Conservation (phyloP, 2,113 vertebrate genomes). For the Syngnathoides biaculeatus region DNA sequence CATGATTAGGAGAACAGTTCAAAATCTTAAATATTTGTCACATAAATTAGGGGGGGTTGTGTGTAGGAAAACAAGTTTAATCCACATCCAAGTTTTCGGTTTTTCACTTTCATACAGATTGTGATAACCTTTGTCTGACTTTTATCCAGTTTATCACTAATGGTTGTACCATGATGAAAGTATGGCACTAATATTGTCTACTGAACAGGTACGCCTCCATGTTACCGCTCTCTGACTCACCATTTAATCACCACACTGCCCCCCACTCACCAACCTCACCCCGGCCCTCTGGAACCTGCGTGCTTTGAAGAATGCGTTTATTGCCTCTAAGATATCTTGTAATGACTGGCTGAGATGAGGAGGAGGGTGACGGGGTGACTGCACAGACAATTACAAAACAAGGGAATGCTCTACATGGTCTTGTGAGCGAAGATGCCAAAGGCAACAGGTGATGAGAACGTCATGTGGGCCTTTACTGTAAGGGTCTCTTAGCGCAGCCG, state of each 20-base stretch:
- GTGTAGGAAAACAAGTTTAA: too few relatives aligned
- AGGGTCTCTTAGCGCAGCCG: not conserved
- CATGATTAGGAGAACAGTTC: too few relatives aligned
- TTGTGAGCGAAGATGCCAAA: conserved; percentile 16
- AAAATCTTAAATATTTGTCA: too few relatives aligned
- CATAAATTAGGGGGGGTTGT: too few relatives aligned
- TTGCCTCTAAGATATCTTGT: conserved; percentile 42
- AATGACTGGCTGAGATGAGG: conserved; percentile 35
- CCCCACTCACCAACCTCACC: conserved; percentile 6
- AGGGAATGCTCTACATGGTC: conserved; percentile 47
- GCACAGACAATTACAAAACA: conserved; percentile 51
- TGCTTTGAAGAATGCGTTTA: conserved; percentile 33
- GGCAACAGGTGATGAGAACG: conserved; percentile 39
- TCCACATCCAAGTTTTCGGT: too few relatives aligned
- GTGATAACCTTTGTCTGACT: too few relatives aligned
- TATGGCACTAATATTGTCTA: conserved; percentile 25
- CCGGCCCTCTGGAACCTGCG: conserved; percentile 15
- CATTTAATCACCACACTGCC: conserved; percentile 27
- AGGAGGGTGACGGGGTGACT: conserved; percentile 45
- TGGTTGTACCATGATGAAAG: not conserved
- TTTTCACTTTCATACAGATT: too few relatives aligned
- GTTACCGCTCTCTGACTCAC: conserved; percentile 51
- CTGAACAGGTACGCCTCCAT: conserved; percentile 44
- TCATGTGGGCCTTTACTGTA: conserved; percentile 28
- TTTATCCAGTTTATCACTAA: not conserved